Percentiles rank a stretch among this genome's conserved stretches.
Evolutionary conservation across 2,113 vertebrate species (phyloP).

Genomic region (Bettongia penicillata): DNA sequence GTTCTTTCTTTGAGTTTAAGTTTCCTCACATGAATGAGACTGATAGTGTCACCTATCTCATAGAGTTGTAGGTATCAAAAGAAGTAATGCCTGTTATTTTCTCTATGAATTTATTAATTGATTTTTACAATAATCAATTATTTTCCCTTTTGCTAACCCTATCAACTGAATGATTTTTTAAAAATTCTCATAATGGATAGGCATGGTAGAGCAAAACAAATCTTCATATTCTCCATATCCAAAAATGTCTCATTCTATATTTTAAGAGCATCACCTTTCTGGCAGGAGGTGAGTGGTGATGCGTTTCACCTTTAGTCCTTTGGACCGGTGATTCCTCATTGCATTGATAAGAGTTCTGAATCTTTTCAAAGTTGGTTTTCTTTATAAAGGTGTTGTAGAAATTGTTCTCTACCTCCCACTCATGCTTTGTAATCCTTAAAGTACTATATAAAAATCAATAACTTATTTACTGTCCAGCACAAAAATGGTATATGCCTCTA

Average conservation of each 20-base stretch:
- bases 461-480: background rate
- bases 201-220: background rate
- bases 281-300: background rate
- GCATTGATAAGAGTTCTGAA: background rate
- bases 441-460: background rate
- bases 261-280: background rate
- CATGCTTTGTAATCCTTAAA: background rate
- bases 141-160: background rate
- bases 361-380: background rate
- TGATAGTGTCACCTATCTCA: background rate
- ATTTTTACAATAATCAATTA: background rate
- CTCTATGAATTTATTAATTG: background rate
- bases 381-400: background rate
- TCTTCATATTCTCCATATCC: background rate
- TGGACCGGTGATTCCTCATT: background rate
- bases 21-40: background rate
- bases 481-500: background rate
- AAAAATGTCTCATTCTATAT: background rate
- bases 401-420: background rate
- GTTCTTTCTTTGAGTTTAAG: background rate
- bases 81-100: background rate
- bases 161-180: background rate
- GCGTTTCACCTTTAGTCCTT: background rate
- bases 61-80: background rate
- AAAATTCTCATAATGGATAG: background rate